A percentile compares a stretch with the other conserved stretches of the same genome.
phyloP scores from a whole-genome alignment of 2,888 invertebrate genomes.

The Eristalinus sepulchralis region DNA sequence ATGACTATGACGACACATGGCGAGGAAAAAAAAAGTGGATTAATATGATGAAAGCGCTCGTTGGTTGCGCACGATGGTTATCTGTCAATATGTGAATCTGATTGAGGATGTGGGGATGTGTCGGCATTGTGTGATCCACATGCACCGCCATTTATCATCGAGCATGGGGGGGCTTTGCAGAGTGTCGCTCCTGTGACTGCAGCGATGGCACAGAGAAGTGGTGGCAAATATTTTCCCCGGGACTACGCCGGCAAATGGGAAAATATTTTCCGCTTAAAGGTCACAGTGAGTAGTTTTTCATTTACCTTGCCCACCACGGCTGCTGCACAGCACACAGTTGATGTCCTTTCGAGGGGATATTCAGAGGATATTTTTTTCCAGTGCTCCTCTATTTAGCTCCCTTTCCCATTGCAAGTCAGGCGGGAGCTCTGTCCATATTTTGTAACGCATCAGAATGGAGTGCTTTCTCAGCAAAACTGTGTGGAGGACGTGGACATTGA shows the following conservation, averaged over 20 bases:
- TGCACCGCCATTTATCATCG: slow-evolving; percentile 52
- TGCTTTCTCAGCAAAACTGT: neutral
- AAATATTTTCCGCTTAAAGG: slow-evolving; percentile 63
- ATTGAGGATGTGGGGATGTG: slow-evolving; percentile 48
- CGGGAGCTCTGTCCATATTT: slow-evolving; percentile 48
- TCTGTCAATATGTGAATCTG: slow-evolving; percentile 64
- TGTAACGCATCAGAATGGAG: slow-evolving; percentile 6
- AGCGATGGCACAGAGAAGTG: neutral
- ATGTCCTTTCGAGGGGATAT: slow-evolving; percentile 9
- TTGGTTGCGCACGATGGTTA: slow-evolving; percentile 50
- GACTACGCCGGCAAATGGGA: slow-evolving; percentile 43
- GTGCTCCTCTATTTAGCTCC: neutral
- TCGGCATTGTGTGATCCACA: slow-evolving; percentile 15
- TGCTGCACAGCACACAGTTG: neutral
- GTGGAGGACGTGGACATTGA: neutral
- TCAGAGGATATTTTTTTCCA: neutral
- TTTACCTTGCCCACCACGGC: slow-evolving; percentile 9
- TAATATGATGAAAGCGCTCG: slow-evolving; percentile 53
- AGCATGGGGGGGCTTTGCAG: slow-evolving; percentile 17
- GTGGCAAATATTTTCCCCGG: slow-evolving; percentile 62
- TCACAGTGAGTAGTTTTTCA: slow-evolving; percentile 52
- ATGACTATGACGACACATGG: neutral
- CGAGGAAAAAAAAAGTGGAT: slow-evolving; percentile 25
- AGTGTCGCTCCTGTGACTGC: neutral
- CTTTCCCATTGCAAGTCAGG: neutral